Base-by-base conservation (phyloP, 1,140 invertebrate genomes). In the Solenopsis invicta region DNA sequence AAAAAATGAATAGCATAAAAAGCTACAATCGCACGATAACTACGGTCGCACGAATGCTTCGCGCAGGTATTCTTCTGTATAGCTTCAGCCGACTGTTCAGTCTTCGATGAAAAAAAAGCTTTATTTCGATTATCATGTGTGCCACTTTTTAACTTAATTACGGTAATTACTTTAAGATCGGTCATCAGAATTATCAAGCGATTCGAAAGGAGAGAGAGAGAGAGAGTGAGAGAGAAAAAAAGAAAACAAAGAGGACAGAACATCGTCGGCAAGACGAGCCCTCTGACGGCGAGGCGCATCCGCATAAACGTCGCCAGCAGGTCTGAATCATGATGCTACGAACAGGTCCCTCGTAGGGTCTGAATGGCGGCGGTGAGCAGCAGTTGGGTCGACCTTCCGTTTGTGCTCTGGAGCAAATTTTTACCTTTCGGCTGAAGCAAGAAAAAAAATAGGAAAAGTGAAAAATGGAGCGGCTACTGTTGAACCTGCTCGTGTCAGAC, bases 401-500 rank as follows among this genome's bases (percentile, higher is more conserved):
- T 50, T 48, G 12, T 85, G 56, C 10, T 85, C 10, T 34, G 3
- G 29, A 67, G 69, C 71, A 24, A 67, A 24, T 81, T 80, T 89
- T 72, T 88, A 52, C 61, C 71, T 66, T n/a, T 88, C 24, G 18
- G 56, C 78, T 81, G 34, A 71, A 29, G 21, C 0, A 67, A 54
- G 41, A 5, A 9, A 24, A 69, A 69, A 67, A 67, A 34, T 13
- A 6, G 37, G 66, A 50, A 21, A 24, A 41, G 2, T 2, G 21
- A 85, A 77, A 48, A 21, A 96, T 96, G 96, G 96, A 96, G 91
- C 93, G 94, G 75, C 96, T 96, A 82, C 91, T 96, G 45, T 86
- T 92, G 37, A 96, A 96, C 88, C 89, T 96, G 12, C 91, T 96
- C 21, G 94, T 96, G n/a, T 90, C 96, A 6, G 96, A 96, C 85